Evolutionary conservation across 2,113 vertebrate genomes (phyloP), one percentile per base, ranked within the genome.

Genomic region (Probosciger aterrimus): DNA sequence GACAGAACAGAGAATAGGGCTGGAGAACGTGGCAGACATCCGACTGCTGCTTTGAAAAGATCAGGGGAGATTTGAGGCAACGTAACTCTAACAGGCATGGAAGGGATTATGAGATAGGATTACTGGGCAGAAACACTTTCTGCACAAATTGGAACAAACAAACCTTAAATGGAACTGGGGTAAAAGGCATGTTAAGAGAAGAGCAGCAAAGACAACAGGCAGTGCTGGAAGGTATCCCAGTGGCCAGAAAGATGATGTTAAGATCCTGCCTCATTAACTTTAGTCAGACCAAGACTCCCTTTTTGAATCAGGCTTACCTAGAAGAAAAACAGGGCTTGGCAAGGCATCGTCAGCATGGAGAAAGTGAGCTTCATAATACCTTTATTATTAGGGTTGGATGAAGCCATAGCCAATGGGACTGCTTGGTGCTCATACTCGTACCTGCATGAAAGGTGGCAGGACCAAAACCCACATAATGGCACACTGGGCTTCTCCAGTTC

Each of bases 31-130:
- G 4, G 57, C 35, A 67, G 76, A 46, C 24, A 20, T 53, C 64
- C 75, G 33, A n/a, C 18, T 62, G 86, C 73, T 47, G 46, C 64
- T 49, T 22, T 57, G 59, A 63, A 63, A 53, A 73, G n/a, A 85
- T 43, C 25, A 43, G 0, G 1, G 35, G 43, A 75, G 25, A 30
- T n/a, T 43, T 0, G 0, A 70, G 53, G 47, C 0, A 1, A 17
- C 18, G 35, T 11, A 60, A 86, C 90, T 71, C 37, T 8, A 55
- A 23, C 18, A 33, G 62, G 31, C 65, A 68, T 0, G 1, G 60
- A 46, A 87, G 25, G 28, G 53, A 80, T 67, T 62, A 84, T 69
- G 46, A 75, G 57, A 69, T 1, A 50, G 41, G 31, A 59, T 92
- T 92, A 70, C 30, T 13, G 10, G n/a, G 53, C 49, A 87, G 46